Percentiles rank a stretch among this genome's conserved stretches.
phyloP scores from a whole-genome alignment of 1,140 invertebrate genomes.

The Aphelinus certus region DNA sequence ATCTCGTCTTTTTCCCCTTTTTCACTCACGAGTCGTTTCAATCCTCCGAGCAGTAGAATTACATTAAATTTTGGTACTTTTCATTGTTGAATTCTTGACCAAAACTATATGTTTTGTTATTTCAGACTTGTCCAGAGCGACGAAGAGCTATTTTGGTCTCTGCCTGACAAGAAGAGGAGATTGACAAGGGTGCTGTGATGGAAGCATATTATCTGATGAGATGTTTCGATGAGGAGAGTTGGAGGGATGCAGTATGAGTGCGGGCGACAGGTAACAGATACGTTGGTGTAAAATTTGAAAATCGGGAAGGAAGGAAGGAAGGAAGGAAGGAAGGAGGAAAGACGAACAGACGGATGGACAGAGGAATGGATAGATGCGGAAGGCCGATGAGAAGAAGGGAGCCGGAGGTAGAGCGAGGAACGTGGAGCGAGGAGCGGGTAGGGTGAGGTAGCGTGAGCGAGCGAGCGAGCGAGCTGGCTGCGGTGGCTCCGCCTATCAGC shows the following conservation, averaged over 20 bases:
- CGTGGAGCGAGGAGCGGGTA: slow-evolving; percentile 52
- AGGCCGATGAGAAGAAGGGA: slow-evolving; percentile 49
- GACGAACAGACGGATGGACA: slow-evolving; percentile 35
- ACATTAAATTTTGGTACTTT: too few species aligned
- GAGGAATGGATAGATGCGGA: slow-evolving; percentile 42
- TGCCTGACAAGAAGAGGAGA: too few species aligned
- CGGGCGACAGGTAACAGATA: neutral
- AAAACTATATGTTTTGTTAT: too few species aligned
- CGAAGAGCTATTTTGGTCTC: too few species aligned
- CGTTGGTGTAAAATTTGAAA: slow-evolving; percentile 12
- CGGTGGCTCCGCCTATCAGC: slow-evolving; percentile 64
- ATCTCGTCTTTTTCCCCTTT: neutral
- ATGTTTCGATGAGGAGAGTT: too few species aligned
- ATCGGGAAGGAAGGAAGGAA: slow-evolving; percentile 25
- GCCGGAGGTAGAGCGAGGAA: slow-evolving; percentile 55
- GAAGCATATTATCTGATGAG: too few species aligned
- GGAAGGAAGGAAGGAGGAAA: slow-evolving; percentile 23
- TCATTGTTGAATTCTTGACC: too few species aligned
- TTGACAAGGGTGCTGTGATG: too few species aligned
- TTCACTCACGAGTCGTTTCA: too few species aligned
- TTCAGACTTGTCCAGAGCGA: too few species aligned
- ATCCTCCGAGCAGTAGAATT: too few species aligned
- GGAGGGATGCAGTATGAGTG: neutral
- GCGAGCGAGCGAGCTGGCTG: neutral
- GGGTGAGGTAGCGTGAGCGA: too few species aligned